These are phyloP conservation scores for Diabrotica undecimpunctata DNA, from an alignment of 1,140 invertebrate species.

Conservation along the genomic window DNA sequence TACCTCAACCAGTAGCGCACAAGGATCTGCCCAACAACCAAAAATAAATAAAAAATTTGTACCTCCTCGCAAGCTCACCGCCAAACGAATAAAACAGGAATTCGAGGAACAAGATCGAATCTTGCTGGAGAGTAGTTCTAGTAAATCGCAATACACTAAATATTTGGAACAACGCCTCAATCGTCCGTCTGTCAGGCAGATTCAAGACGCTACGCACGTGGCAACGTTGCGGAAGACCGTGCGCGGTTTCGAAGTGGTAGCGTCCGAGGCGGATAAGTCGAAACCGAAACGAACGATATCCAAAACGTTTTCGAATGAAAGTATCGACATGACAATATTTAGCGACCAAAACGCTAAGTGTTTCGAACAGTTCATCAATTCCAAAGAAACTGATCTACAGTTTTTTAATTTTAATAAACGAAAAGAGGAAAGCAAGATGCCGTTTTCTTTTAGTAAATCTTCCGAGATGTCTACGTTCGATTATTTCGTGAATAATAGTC, in stretches of 20 bases:
- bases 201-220: conserved; percentile 33
- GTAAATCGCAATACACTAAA: conserved; percentile 26
- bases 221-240: conserved; percentile 31
- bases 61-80: conserved; percentile 26
- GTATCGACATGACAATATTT: conserved; percentile 37
- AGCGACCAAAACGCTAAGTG: conserved; percentile 38
- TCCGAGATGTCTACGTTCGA: background rate
- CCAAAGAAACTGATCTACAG: conserved; percentile 31
- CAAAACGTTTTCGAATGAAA: conserved; percentile 7
- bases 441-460: background rate
- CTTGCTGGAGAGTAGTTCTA: conserved; percentile 29
- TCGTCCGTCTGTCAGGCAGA: conserved; percentile 36
- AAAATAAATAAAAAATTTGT: background rate
- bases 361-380: conserved; percentile 37
- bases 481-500: background rate
- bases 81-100: conserved; percentile 34
- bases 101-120: conserved; percentile 36
- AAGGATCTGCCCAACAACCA: too few species aligned
- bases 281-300: conserved; percentile 18
- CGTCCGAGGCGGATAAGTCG: conserved; percentile 11
- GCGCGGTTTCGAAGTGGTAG: conserved; percentile 33
- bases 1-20: too few species aligned
- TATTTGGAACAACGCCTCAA: conserved; percentile 35
- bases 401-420: conserved; percentile 26
- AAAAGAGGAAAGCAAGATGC: background rate